phyloP scores from a whole-genome alignment of 2,797 vertebrate genomes.

The Cheirogaleus major region DNA sequence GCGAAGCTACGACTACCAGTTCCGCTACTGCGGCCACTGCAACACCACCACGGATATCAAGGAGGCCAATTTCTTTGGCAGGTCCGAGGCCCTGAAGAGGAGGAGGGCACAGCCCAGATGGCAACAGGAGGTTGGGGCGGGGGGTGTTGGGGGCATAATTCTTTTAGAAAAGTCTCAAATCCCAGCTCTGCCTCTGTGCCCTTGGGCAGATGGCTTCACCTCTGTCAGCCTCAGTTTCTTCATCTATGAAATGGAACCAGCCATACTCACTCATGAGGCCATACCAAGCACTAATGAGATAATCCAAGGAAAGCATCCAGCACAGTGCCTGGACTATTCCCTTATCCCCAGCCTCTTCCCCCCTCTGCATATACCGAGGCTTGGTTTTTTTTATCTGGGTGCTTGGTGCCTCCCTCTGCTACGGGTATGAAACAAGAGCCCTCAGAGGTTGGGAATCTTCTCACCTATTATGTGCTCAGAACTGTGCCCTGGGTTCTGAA shows the following conservation, averaged over 20 bases:
- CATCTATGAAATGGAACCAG: neutral
- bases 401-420: neutral
- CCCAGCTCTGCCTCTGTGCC: neutral
- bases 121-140: neutral
- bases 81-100: constrained; percentile 84
- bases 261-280: neutral
- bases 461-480: neutral
- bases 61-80: constrained; percentile 99
- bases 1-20: constrained; percentile 97
- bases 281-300: neutral
- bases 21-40: constrained; percentile 98
- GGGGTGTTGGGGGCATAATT: neutral
- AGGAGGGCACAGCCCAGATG: neutral
- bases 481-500: neutral
- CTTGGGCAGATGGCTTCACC: neutral
- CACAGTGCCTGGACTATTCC: neutral
- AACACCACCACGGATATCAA: constrained; percentile 99
- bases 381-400: neutral
- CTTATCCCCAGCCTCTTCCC: no score
- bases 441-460: neutral
- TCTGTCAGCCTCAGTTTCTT: constrained; percentile 25
- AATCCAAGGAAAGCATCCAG: neutral
- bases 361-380: neutral
- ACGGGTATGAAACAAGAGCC: neutral
- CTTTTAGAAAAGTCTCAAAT: constrained; percentile 26